These are phyloP conservation scores for Balanococcus diminutus DNA, from an alignment of 2,888 invertebrate species.

Conservation along the genomic window DNA sequence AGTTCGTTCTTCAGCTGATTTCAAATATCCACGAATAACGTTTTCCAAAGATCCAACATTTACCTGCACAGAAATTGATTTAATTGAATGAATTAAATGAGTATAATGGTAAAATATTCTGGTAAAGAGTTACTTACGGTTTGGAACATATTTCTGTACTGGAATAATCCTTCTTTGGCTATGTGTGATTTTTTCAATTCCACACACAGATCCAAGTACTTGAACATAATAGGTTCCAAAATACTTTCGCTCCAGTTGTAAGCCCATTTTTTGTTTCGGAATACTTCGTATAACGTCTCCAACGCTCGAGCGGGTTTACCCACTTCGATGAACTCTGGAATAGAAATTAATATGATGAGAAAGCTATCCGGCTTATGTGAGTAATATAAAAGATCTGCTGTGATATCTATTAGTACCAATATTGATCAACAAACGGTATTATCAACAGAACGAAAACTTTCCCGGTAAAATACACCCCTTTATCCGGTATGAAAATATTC, in stretches of 20 bases:
- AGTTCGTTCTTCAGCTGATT: slow-evolving; percentile 95
- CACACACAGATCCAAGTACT: slow-evolving; percentile 96
- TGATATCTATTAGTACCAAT: too few species aligned
- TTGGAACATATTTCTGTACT: slow-evolving; percentile 98
- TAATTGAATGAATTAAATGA: neutral
- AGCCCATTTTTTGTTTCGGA: slow-evolving; percentile 97
- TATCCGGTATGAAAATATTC: neutral
- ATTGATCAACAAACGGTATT: too few species aligned
- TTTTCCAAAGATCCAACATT: slow-evolving; percentile 97
- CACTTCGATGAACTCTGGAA: slow-evolving; percentile 95
- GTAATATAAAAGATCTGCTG: too few species aligned
- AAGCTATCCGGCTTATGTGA: too few species aligned
- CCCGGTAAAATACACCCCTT: neutral
- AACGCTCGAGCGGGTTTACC: slow-evolving; percentile 95
- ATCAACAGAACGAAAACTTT: neutral
- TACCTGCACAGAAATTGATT: slow-evolving; percentile 66
- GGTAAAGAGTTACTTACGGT: slow-evolving; percentile 67
- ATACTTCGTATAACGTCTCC: slow-evolving; percentile 97
- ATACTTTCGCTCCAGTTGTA: slow-evolving; percentile 95
- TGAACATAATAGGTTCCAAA: slow-evolving; percentile 99
- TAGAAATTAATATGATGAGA: too few species aligned
- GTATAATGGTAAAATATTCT: neutral
- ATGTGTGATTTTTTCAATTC: slow-evolving; percentile 97
- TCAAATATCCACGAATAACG: slow-evolving; percentile 92
- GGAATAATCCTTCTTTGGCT: slow-evolving; percentile 98